A percentile compares a stretch with the other conserved stretches of the same genome.
These are phyloP conservation scores for Helobdella robusta DNA, from an alignment of 2,888 invertebrate genomes.

Conservation along the genomic window DNA sequence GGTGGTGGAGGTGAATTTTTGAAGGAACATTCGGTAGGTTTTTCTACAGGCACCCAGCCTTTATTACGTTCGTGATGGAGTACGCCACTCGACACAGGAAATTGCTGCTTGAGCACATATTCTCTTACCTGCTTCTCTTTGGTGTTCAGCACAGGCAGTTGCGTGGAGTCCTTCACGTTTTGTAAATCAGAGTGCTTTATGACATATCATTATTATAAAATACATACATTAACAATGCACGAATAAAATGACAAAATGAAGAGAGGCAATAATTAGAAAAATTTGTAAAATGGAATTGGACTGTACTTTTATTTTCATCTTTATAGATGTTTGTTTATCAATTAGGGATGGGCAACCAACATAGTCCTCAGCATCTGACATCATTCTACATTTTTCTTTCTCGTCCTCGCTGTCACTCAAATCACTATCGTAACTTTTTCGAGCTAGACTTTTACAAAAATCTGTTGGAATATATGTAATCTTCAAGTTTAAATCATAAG, in stretches of 20 bases:
- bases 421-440: background rate
- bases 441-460: background rate
- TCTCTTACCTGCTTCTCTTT: background rate
- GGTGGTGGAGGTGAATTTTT: background rate
- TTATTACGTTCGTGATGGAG: background rate
- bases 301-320: background rate
- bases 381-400: background rate
- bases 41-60: background rate
- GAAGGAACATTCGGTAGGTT: background rate
- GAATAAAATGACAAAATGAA: no score
- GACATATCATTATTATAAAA: no score
- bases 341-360: background rate
- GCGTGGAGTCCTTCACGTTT: no score
- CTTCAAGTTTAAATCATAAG: no score
- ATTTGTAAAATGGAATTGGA: background rate
- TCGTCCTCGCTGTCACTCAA: background rate
- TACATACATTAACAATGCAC: no score
- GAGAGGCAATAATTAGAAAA: background rate
- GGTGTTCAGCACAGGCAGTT: no score
- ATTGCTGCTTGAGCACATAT: background rate
- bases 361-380: background rate
- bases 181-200: no score
- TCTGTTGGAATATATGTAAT: background rate
- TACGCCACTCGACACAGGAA: slow-evolving; percentile 1
- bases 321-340: background rate